phyloP scores from a whole-genome alignment of 2,113 vertebrate genomes.

The Otus sunia region DNA sequence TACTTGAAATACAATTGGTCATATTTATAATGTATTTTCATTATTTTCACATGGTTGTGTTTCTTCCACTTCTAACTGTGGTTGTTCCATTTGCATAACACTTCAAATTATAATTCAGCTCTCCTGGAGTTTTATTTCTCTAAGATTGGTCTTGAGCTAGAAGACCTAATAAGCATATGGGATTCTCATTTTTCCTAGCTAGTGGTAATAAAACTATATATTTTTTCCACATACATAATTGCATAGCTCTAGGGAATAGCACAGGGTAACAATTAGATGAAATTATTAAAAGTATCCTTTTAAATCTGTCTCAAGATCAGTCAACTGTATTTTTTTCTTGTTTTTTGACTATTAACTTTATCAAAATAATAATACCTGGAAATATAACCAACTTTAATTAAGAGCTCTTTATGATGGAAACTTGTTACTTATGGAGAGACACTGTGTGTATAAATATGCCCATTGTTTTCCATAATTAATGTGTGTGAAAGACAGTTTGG shows the following conservation, averaged over 20 bases:
- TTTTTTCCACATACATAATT: background rate
- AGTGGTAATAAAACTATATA: background rate
- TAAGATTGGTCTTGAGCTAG: background rate
- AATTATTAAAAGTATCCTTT: background rate
- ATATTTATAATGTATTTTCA: background rate
- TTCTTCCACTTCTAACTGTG: background rate
- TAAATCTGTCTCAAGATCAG: background rate
- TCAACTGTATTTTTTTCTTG: background rate
- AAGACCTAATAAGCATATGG: background rate
- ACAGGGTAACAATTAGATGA: background rate
- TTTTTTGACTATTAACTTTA: background rate
- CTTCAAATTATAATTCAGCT: background rate
- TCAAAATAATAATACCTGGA: background rate
- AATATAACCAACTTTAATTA: background rate
- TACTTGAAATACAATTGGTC: background rate
- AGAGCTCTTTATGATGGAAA: constrained; percentile 10
- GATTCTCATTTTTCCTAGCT: background rate
- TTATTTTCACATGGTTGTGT: background rate
- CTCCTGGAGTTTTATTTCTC: background rate
- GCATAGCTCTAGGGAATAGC: background rate
- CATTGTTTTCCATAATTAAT: background rate
- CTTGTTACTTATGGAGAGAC: background rate
- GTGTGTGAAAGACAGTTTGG: background rate
- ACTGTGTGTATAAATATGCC: background rate
- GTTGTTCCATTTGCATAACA: background rate